Percentiles rank a stretch among this genome's conserved stretches.
Evolutionary conservation across 2,888 invertebrate species (phyloP).

Genomic region (Kuschelorhynchus macadamiae): DNA sequence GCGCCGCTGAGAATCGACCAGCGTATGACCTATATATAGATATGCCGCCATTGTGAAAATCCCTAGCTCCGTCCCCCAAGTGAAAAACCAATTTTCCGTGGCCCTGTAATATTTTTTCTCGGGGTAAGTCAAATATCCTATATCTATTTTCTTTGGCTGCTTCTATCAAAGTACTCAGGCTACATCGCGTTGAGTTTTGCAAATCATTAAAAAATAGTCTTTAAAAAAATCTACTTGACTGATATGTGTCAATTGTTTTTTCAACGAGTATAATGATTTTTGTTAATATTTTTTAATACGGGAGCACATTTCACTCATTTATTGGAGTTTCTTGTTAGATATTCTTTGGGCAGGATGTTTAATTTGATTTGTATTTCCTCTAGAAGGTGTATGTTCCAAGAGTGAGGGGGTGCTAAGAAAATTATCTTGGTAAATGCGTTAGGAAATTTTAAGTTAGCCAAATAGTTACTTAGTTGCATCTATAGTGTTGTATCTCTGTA

Average conservation of each 20-base stretch:
- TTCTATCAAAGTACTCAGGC: not conserved
- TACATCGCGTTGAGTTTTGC: not conserved
- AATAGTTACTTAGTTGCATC: no score
- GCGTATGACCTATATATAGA: slow-evolving; percentile 66
- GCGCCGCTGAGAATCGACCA: slow-evolving; percentile 60
- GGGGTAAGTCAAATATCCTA: slow-evolving; percentile 36
- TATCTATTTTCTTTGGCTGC: not conserved
- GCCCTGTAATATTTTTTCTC: slow-evolving; percentile 12
- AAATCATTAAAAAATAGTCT: slow-evolving; percentile 13
- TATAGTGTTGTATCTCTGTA: no score
- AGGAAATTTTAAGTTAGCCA: no score
- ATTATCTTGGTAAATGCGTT: no score
- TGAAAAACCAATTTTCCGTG: slow-evolving; percentile 38
- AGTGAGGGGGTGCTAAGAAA: no score
- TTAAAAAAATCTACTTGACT: slow-evolving; percentile 9
- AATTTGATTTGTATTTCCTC: no score
- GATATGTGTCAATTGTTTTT: slow-evolving; percentile 19
- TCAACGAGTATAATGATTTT: no score
- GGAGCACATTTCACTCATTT: no score
- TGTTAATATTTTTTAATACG: no score
- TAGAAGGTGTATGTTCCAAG: no score
- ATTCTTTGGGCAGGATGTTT: no score
- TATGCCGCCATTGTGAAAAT: slow-evolving; percentile 67
- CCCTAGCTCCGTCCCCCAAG: slow-evolving; percentile 64
- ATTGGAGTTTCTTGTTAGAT: no score